Base-by-base conservation (phyloP, 2,113 vertebrate genomes). In the Colaptes auratus region DNA sequence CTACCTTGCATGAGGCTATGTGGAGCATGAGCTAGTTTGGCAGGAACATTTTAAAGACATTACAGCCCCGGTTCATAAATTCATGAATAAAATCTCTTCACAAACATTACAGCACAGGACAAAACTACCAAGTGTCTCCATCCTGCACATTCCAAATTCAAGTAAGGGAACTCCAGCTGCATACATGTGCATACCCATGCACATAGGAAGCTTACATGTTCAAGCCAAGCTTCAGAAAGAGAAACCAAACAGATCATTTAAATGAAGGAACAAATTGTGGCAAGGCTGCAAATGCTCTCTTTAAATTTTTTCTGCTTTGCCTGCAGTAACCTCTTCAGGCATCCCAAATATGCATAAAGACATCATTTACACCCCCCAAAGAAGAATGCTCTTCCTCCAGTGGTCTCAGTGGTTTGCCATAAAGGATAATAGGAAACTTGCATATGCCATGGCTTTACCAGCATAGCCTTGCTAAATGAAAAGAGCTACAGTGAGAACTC, bases 161-260 rank as follows among this genome's bases (percentile, higher is more conserved):
- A 73, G 58, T 9, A 80, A 63, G 24, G 42, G 3, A 86, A 52
- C 44, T 53, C 20, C 44, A 89, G 25, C 23, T 69, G 19, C n/a
- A 30, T 17, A 44, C 4, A n/a, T 5, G 33, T 42, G 36, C 36
- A 28, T 27, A 46, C 3, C n/a, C 17, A 85, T 4, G 3, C 36
- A 65, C 28, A n/a, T 10, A 3, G 5, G 16, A 15, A 50, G 4
- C 30, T 28, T 42, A 39, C 0, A 0, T 39, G 14, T 63, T 81
- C n/a, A 64, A 80, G 9, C 9, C 15, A 67, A 30, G 7, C 30
- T 83, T 88, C 67, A 86, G 44, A 77, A 93, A 81, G 4, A 53
- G 44, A 77, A 74, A 7, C 15, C 73, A 50, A 90, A 63, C 15
- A 44, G 81, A 24, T 48, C 23, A 44, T 83, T 73, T 79, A 80